A percentile compares a stretch with the other conserved stretches of the same genome.
These are phyloP conservation scores for Sycophaga agraensis DNA, from an alignment of 1,140 invertebrate genomes.

Conservation along the genomic window DNA sequence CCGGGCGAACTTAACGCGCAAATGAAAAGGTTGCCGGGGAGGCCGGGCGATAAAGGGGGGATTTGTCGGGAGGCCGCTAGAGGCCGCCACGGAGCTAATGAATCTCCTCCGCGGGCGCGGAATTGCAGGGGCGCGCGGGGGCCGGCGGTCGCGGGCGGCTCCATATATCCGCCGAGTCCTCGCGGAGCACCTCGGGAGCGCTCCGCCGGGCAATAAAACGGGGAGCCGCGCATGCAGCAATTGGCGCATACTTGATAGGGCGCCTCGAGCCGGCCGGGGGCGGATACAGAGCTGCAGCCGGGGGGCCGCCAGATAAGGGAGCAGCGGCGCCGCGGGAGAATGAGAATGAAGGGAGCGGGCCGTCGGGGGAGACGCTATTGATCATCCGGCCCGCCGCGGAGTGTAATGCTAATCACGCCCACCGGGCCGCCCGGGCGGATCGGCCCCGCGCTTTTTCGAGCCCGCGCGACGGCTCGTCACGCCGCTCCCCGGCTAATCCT, in stretches of 20 bases:
- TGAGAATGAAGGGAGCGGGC: slow-evolving; percentile 40
- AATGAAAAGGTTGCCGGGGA: no score
- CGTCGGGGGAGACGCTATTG: slow-evolving; percentile 55
- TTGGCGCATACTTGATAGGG: slow-evolving; percentile 26
- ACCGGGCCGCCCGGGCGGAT: slow-evolving; percentile 37
- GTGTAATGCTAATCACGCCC: slow-evolving; percentile 59
- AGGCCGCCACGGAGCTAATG: no score
- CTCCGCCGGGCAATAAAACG: slow-evolving; percentile 19
- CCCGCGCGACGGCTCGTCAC: slow-evolving; percentile 29
- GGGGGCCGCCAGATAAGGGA: slow-evolving; percentile 48
- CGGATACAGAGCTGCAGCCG: slow-evolving; percentile 1
- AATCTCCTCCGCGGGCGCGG: no score
- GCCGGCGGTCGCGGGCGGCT: no score
- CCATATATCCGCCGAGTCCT: no score
- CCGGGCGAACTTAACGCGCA: no score
- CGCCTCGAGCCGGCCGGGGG: no score
- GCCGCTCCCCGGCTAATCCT: neutral
- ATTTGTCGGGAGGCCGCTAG: no score
- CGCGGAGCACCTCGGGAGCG: no score
- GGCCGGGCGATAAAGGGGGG: no score
- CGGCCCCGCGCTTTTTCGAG: slow-evolving; percentile 38
- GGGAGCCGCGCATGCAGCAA: slow-evolving; percentile 4
- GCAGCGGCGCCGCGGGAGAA: slow-evolving; percentile 50
- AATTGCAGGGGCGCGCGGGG: no score
- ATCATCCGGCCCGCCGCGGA: slow-evolving; percentile 58